phyloP scores from a whole-genome alignment of 2,888 invertebrate genomes.

The Latrodectus elegans region DNA sequence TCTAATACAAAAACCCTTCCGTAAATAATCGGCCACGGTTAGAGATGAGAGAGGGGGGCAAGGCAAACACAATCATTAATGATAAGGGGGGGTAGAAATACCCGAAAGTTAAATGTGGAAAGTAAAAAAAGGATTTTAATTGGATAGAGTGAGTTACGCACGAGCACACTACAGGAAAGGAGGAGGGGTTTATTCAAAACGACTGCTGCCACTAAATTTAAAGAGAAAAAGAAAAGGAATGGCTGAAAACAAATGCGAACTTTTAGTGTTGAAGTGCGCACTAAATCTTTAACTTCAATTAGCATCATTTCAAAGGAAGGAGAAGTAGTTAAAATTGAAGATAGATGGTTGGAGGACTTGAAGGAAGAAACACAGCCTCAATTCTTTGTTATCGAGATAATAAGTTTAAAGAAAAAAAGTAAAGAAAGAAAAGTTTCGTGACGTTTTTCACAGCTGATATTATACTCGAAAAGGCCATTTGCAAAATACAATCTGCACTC shows the following conservation, averaged over 20 bases:
- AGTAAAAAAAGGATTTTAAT: constrained; percentile 58
- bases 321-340: constrained; percentile 47
- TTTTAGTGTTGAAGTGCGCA: constrained; percentile 45
- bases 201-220: constrained; percentile 9
- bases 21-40: constrained; percentile 44
- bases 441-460: constrained; percentile 31
- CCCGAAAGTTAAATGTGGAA: constrained; percentile 15
- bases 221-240: constrained; percentile 20
- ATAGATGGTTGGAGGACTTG: constrained; percentile 43
- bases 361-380: constrained; percentile 34
- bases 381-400: constrained; percentile 43
- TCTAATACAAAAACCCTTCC: constrained; percentile 41
- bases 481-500: too few relatives aligned
- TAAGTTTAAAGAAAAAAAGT: constrained; percentile 36
- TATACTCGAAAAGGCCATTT: background rate
- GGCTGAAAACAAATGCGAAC: constrained; percentile 26
- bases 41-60: background rate
- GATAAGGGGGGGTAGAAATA: background rate
- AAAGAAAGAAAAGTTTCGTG: constrained; percentile 50
- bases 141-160: constrained; percentile 62
- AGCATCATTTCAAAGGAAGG: constrained; percentile 34
- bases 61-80: background rate
- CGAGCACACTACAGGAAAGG: constrained; percentile 43
- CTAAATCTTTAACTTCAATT: constrained; percentile 58
- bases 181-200: constrained; percentile 29